Conservation (phyloP, 2,113 vertebrate genomes). For the Elachura formosa region DNA sequence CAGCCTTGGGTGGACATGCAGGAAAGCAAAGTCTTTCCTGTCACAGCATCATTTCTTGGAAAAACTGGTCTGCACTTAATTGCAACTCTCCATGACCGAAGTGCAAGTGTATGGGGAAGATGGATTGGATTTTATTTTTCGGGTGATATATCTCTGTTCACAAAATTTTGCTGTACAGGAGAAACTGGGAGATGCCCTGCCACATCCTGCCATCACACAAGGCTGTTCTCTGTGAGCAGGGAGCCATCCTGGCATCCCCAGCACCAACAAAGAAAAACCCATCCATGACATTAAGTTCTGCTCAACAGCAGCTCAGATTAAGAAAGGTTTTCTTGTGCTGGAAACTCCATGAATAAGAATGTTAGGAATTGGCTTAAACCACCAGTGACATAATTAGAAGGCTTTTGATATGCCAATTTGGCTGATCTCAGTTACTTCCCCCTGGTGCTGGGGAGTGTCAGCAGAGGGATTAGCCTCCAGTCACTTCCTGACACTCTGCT, state of each 20-base stretch:
- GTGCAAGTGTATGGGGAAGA: not conserved
- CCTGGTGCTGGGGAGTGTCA: slow-evolving; percentile 64
- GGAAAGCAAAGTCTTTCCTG: not conserved
- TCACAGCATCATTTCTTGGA: not conserved
- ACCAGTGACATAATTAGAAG: slow-evolving; percentile 68
- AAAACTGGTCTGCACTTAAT: not conserved
- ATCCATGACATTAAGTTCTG: not conserved
- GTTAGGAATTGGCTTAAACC: slow-evolving; percentile 58
- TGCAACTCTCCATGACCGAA: not conserved
- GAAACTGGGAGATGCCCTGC: not conserved
- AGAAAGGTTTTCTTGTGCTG: slow-evolving; percentile 41
- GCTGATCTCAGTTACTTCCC: slow-evolving; percentile 64
- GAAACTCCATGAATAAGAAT: slow-evolving; percentile 64
- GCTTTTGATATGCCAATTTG: slow-evolving; percentile 69
- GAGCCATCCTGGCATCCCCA: not conserved
- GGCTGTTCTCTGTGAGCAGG: not conserved
- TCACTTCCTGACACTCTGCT: slow-evolving; percentile 70
- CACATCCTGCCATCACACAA: accelerated
- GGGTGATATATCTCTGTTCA: accelerated
- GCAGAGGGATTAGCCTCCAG: slow-evolving; percentile 66
- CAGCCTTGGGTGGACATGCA: not conserved
- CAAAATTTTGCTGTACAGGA: not conserved
- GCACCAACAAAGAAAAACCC: slow-evolving; percentile 2
- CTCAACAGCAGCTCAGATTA: slow-evolving; percentile 28
- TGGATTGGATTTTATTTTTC: not conserved